Evolutionary conservation across 2,797 vertebrate species (phyloP).

Genomic region (Kryptopterus vitreolus): DNA sequence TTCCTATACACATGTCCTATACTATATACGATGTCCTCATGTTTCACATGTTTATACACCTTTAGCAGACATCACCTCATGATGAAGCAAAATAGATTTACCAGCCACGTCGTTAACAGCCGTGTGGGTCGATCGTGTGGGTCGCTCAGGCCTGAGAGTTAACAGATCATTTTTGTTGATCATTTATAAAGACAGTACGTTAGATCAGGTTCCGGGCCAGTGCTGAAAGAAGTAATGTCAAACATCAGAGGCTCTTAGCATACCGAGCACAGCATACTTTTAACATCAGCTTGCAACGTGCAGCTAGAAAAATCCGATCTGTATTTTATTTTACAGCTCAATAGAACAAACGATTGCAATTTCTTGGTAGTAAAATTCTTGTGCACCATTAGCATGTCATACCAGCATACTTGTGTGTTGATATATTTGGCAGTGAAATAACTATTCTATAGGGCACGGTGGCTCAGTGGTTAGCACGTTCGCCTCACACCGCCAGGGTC

Average conservation of each 20-base stretch:
- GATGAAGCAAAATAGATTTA: slow-evolving; percentile 63
- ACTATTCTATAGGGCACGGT: too few species aligned
- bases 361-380: not conserved
- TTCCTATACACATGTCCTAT: not conserved
- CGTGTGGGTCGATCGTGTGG: slow-evolving; percentile 23
- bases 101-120: slow-evolving; percentile 44
- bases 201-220: slow-evolving; percentile 40
- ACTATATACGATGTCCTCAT: not conserved
- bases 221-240: slow-evolving; percentile 47
- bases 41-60: slow-evolving; percentile 54
- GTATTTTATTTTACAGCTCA: not conserved
- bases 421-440: not conserved
- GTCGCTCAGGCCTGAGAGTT: slow-evolving; percentile 35
- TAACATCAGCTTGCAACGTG: slow-evolving; percentile 29
- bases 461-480: too few species aligned
- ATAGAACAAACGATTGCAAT: not conserved
- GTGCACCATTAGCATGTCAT: not conserved
- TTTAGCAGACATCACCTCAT: slow-evolving; percentile 27
- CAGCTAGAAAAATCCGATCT: not conserved
- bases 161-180: slow-evolving; percentile 36
- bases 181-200: slow-evolving; percentile 36
- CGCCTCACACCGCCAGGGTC: too few species aligned
- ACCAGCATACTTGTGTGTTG: not conserved
- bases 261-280: slow-evolving; percentile 26
- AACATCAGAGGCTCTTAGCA: slow-evolving; percentile 23